phyloP scores from a whole-genome alignment of 2,113 vertebrate species.

The Miniopterus natalensis region DNA sequence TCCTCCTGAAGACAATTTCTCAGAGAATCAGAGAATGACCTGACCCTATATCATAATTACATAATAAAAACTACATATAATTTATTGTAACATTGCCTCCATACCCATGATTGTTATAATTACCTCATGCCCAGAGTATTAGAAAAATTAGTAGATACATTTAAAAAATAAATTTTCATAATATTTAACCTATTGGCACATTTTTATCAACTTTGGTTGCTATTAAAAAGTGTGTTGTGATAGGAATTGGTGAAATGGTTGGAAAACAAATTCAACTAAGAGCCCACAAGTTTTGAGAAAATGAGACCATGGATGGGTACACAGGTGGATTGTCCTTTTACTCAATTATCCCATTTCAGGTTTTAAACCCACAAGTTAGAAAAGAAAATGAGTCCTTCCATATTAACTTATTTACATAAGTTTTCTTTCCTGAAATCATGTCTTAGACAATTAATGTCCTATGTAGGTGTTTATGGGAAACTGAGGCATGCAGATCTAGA shows the following conservation, averaged over 20 bases:
- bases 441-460: neutral
- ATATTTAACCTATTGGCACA: neutral
- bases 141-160: neutral
- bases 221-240: neutral
- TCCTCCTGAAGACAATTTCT: neutral
- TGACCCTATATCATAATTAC: neutral
- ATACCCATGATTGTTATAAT: neutral
- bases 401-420: neutral
- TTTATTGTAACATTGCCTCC: neutral
- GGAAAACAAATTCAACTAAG: neutral
- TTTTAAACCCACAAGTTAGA: neutral
- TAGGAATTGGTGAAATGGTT: neutral
- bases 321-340: neutral
- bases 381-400: neutral
- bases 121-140: neutral
- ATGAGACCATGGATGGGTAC: neutral
- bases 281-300: neutral
- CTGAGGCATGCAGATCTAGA: neutral
- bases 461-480: neutral
- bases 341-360: neutral
- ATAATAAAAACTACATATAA: neutral
- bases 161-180: neutral
- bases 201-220: neutral
- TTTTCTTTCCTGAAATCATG: neutral
- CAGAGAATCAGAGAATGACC: neutral